These are phyloP conservation scores for Rutilus rutilus DNA, from an alignment of 2,113 vertebrate genomes.

Conservation along the genomic window DNA sequence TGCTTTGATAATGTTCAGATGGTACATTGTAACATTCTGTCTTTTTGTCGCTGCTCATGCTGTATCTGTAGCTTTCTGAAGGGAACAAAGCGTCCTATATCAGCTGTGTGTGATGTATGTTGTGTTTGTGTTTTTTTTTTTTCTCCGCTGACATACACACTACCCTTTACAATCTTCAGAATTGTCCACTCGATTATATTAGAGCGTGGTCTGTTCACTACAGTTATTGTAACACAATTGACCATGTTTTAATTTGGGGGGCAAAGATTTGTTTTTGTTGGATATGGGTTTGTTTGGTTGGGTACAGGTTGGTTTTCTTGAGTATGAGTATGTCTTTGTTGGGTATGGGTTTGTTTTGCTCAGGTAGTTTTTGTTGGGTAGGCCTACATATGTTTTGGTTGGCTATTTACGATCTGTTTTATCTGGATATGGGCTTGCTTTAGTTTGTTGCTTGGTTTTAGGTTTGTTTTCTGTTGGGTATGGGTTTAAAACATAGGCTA, in stretches of 20 bases:
- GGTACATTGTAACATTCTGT: neutral
- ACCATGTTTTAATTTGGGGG: neutral
- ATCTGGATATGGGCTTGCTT: neutral
- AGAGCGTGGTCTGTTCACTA: neutral
- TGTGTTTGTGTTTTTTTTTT: constrained; percentile 37
- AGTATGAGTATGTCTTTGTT: neutral
- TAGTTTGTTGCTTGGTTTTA: neutral
- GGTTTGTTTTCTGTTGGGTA: neutral
- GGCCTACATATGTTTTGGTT: neutral
- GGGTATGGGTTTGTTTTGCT: neutral
- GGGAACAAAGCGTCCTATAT: constrained; percentile 48
- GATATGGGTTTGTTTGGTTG: neutral
- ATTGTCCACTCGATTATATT: neutral
- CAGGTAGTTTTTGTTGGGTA: neutral
- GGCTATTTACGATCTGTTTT: neutral
- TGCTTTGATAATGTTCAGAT: neutral
- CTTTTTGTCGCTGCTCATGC: neutral
- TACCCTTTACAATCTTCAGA: neutral
- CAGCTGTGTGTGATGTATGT: constrained; percentile 16
- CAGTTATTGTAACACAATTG: neutral
- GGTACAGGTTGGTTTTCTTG: neutral
- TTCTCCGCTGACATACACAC: neutral
- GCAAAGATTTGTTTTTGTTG: neutral
- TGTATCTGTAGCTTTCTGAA: neutral
- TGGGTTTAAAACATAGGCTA: neutral